phyloP scores from a whole-genome alignment of 1,140 invertebrate species.

The Sycobia sp. region DNA sequence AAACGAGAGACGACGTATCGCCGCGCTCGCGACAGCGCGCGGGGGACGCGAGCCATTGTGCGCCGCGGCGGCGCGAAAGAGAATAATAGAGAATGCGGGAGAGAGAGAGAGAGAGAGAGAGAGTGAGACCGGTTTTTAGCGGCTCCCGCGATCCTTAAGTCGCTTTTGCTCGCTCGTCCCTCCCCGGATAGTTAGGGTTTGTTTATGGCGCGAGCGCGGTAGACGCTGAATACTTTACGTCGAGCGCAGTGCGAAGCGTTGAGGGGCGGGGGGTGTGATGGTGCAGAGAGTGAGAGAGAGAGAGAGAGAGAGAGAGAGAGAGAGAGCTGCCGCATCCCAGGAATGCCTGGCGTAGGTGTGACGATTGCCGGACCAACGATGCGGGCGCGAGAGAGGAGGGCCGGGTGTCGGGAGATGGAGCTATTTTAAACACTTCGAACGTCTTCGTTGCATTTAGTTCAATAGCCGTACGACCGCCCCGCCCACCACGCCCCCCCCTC shows the following conservation, averaged over 20 bases:
- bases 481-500: neutral
- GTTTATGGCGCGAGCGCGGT: too few species aligned
- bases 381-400: neutral
- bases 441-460: too few species aligned
- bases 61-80: neutral
- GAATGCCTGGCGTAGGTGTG: too few species aligned
- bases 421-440: too few species aligned
- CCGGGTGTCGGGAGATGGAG: neutral
- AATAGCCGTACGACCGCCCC: too few species aligned
- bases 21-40: too few species aligned
- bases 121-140: constrained; percentile 1
- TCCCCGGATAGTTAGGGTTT: too few species aligned
- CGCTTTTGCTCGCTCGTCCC: neutral
- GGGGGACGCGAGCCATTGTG: neutral
- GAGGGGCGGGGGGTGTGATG: neutral
- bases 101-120: neutral
- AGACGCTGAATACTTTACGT: neutral
- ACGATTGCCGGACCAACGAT: too few species aligned
- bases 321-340: too few species aligned
- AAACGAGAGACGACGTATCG: neutral
- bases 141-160: neutral
- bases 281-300: neutral
- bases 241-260: neutral
- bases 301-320: neutral
- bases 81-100: too few species aligned